Percentiles rank a stretch among this genome's conserved stretches.
phyloP scores from a whole-genome alignment of 1,140 invertebrate species.

The Argopecten irradians region DNA sequence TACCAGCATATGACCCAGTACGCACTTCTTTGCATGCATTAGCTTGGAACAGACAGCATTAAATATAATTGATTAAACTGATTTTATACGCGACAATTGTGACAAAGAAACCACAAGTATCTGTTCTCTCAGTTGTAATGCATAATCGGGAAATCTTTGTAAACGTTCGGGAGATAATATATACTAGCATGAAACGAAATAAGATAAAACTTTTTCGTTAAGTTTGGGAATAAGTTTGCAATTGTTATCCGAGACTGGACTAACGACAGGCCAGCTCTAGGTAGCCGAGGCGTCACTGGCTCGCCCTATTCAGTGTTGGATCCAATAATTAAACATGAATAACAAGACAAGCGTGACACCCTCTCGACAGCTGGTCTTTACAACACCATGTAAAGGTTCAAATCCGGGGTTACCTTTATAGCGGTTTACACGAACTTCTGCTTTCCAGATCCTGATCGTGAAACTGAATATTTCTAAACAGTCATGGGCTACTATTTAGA shows the following conservation, averaged over 20 bases:
- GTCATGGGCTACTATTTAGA: background rate
- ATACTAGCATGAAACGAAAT: background rate
- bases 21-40: background rate
- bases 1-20: background rate
- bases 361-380: conserved; percentile 4
- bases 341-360: background rate
- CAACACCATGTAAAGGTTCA: background rate
- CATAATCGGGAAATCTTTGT: background rate
- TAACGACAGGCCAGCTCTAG: background rate
- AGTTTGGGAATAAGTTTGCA: background rate
- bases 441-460: background rate
- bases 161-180: background rate
- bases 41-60: background rate
- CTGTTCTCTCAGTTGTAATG: background rate
- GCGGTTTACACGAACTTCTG: background rate
- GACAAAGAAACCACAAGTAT: background rate
- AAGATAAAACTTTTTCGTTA: background rate
- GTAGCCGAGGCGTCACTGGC: background rate
- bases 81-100: background rate
- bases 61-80: background rate
- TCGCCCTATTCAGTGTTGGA: background rate
- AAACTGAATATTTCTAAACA: conserved; percentile 4
- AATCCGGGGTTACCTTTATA: background rate
- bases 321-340: background rate
- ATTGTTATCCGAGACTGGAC: background rate